Conservation (phyloP, 1,140 invertebrate genomes). For the Calephelis nemesis region DNA sequence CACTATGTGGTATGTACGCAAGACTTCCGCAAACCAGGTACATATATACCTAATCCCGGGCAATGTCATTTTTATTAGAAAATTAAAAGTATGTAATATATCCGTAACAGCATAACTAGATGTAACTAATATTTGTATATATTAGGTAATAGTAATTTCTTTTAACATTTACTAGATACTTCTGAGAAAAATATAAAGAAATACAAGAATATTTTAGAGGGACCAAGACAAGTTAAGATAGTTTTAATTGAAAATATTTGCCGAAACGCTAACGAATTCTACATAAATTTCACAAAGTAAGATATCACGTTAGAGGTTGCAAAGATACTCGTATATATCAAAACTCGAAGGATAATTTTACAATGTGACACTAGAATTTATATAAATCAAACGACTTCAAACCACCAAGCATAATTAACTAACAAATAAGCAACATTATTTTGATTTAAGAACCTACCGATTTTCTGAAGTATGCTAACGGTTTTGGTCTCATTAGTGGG, state of each 20-base stretch:
- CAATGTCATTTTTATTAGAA: no score
- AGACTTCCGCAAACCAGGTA: no score
- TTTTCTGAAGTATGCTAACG: conserved; percentile 39
- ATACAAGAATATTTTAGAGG: no score
- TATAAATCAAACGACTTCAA: conserved; percentile 38
- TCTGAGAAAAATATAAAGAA: no score
- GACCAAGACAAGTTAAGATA: no score
- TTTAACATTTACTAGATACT: neutral
- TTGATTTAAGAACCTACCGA: conserved; percentile 46
- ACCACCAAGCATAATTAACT: conserved; percentile 51
- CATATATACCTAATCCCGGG: no score
- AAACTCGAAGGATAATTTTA: conserved; percentile 13
- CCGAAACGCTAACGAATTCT: neutral
- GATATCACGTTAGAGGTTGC: conserved; percentile 6
- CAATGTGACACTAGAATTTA: conserved; percentile 30
- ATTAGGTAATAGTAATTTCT: neutral
- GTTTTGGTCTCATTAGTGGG: conserved; percentile 53
- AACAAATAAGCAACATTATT: conserved; percentile 43
- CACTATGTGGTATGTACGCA: no score
- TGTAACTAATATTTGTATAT: no score
- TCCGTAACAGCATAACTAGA: no score
- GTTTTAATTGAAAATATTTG: neutral
- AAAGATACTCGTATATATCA: conserved; percentile 8
- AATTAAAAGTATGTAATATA: no score
- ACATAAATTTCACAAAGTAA: neutral